Evolutionary conservation across 92 coral and sea anemone species (phyloP).

Genomic region (Phymanthus crucifer): DNA sequence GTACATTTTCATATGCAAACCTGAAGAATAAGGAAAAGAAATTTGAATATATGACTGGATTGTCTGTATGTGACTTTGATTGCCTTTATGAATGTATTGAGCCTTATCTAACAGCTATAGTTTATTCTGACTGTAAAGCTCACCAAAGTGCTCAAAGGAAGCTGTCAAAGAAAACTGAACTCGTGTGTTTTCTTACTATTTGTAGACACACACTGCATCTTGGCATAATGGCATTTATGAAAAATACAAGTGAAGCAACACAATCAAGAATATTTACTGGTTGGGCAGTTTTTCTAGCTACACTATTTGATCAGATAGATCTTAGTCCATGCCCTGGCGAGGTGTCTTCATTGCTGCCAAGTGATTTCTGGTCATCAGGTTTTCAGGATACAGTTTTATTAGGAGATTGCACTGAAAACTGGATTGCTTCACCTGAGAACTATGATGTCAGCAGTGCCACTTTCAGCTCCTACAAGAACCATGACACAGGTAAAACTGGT

Average conservation of each 20-base stretch:
- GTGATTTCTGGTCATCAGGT: slow-evolving; percentile 36
- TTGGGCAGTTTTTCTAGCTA: slow-evolving; percentile 33
- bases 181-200: slow-evolving; percentile 43
- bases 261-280: slow-evolving; percentile 29
- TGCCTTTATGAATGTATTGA: slow-evolving; percentile 48
- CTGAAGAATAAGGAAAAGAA: slow-evolving; percentile 30
- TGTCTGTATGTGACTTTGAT: slow-evolving; percentile 41
- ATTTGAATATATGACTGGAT: slow-evolving; percentile 51
- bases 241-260: slow-evolving; percentile 25
- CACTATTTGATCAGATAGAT: slow-evolving; percentile 19
- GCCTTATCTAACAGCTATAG: slow-evolving; percentile 42
- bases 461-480: slow-evolving; percentile 37
- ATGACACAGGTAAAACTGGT: slow-evolving; percentile 54
- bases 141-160: slow-evolving; percentile 44
- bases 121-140: slow-evolving; percentile 51
- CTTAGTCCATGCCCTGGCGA: slow-evolving; percentile 48
- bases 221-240: slow-evolving; percentile 44
- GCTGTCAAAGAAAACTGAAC: slow-evolving; percentile 52
- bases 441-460: slow-evolving; percentile 54
- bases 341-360: slow-evolving; percentile 28
- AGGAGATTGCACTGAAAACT: slow-evolving; percentile 33
- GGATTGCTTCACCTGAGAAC: slow-evolving; percentile 56
- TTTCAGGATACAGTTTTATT: slow-evolving; percentile 35
- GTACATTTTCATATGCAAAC: slow-evolving; percentile 18
- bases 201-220: slow-evolving; percentile 53